A percentile compares a stretch with the other conserved stretches of the same genome.
These are phyloP conservation scores for Platynereis dumerilii DNA, from an alignment of 2,888 invertebrate species.

Conservation along the genomic window DNA sequence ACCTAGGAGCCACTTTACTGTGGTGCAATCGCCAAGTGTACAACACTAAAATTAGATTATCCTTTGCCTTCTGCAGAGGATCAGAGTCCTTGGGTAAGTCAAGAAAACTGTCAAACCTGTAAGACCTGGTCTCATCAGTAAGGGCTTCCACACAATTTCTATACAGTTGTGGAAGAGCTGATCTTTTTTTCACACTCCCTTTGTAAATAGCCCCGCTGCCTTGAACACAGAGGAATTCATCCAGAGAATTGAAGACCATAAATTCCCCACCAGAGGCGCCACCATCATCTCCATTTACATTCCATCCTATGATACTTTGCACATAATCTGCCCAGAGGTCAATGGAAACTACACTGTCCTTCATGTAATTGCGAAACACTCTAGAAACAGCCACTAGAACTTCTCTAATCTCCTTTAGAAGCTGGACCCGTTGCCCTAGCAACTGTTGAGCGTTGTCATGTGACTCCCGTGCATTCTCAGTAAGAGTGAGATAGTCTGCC, in stretches of 20 bases:
- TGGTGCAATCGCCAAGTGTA: constrained; percentile 17
- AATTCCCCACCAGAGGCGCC: constrained; percentile 20
- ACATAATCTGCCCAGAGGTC: constrained; percentile 13
- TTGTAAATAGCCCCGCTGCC: constrained; percentile 14
- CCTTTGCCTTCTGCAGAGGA: constrained; percentile 10
- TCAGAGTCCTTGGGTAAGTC: neutral
- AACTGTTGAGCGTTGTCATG: constrained; percentile 4
- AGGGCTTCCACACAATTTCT: constrained; percentile 11
- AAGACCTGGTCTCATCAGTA: neutral
- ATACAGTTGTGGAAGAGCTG: constrained; percentile 9
- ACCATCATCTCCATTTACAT: constrained; percentile 16
- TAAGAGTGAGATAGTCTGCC: constrained; percentile 11
- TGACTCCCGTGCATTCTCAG: constrained; percentile 10
- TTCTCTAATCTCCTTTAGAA: constrained; percentile 6
- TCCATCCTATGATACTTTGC: constrained; percentile 11
- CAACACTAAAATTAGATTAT: constrained; percentile 15
- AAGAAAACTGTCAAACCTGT: constrained; percentile 17
- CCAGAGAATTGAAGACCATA: constrained; percentile 11
- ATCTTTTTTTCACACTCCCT: constrained; percentile 5
- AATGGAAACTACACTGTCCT: neutral
- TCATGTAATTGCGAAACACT: constrained; percentile 5
- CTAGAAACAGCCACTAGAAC: neutral
- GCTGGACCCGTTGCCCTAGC: constrained; percentile 9
- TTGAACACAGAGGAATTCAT: constrained; percentile 15
- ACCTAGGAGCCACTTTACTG: constrained; percentile 9